Evolutionary conservation across 2,113 vertebrate genomes (phyloP).

Genomic region (Coryphaenoides rupestris): DNA sequence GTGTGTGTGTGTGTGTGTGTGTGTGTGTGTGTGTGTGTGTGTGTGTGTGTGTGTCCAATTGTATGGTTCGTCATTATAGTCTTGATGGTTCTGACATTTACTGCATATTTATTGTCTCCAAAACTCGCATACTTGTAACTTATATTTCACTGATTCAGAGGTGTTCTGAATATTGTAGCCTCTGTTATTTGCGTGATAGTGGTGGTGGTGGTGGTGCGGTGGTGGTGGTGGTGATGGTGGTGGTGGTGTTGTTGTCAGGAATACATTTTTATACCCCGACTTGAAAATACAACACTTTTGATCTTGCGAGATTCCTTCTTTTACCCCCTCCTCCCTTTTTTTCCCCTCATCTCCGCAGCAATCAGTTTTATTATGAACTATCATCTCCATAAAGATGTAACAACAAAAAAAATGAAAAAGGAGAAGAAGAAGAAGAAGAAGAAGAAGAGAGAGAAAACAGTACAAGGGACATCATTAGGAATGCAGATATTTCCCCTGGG

Average conservation of each 20-base stretch:
- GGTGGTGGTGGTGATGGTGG: not conserved
- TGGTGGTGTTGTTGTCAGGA: not conserved
- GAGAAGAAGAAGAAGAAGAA: not conserved
- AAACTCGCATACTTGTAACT: not conserved
- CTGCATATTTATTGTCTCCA: not conserved
- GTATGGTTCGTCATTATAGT: no score
- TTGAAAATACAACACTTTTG: constrained; percentile 13
- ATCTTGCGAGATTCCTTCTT: not conserved
- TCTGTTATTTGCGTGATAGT: not conserved
- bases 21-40: no score
- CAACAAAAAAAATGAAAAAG: no score
- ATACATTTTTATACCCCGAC: not conserved
- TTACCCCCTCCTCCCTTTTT: not conserved
- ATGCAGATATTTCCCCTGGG: constrained; percentile 15
- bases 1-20: no score
- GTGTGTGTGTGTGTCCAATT: no score
- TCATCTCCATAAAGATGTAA: constrained; percentile 1
- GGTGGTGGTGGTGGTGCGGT: no score
- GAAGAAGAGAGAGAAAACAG: not conserved
- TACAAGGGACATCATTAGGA: constrained; percentile 8
- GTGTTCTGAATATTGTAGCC: not conserved
- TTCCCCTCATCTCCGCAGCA: not conserved
- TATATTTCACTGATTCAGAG: not conserved
- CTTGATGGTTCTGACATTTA: no score
- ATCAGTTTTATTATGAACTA: constrained; percentile 8